Conservation (phyloP, 53 echinoderm and acorn worm genomes). For the Paracentrotus lividus region DNA sequence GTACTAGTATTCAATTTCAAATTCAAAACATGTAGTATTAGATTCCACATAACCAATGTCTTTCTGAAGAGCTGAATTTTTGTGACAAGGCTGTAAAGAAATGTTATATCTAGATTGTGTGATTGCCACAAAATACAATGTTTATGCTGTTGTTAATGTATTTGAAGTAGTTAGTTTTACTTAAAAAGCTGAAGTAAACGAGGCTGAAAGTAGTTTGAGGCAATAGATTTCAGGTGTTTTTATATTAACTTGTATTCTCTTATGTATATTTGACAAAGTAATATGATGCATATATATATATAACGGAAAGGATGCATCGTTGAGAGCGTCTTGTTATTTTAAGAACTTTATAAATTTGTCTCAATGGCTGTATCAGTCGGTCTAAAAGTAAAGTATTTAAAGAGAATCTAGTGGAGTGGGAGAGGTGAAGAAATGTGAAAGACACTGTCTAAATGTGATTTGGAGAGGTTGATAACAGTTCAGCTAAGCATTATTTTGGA, state of each 20-base stretch:
- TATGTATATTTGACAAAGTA: not conserved
- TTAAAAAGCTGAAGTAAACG: not conserved
- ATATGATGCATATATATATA: not conserved
- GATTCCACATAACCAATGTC: conserved; percentile 54
- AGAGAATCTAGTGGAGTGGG: too few species aligned
- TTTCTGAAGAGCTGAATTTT: conserved; percentile 44
- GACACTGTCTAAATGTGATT: too few species aligned
- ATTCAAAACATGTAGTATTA: conserved; percentile 34
- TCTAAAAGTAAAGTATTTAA: not conserved
- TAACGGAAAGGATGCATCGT: not conserved
- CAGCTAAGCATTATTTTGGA: not conserved
- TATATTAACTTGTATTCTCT: not conserved
- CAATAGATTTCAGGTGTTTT: conserved; percentile 10
- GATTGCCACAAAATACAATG: conserved; percentile 4
- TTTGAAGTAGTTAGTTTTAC: conserved; percentile 28
- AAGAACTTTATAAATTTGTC: too few species aligned
- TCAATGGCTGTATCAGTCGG: too few species aligned
- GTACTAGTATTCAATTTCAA: conserved; percentile 37
- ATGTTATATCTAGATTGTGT: conserved; percentile 45
- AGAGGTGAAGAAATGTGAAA: too few species aligned
- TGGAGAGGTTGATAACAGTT: too few species aligned
- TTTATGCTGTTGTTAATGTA: not conserved
- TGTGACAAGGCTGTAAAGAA: conserved; percentile 32
- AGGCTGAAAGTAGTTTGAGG: conserved; percentile 39
- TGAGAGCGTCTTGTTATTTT: too few species aligned